Conservation (phyloP, 2,888 invertebrate genomes). For the Spilarctia lutea region DNA sequence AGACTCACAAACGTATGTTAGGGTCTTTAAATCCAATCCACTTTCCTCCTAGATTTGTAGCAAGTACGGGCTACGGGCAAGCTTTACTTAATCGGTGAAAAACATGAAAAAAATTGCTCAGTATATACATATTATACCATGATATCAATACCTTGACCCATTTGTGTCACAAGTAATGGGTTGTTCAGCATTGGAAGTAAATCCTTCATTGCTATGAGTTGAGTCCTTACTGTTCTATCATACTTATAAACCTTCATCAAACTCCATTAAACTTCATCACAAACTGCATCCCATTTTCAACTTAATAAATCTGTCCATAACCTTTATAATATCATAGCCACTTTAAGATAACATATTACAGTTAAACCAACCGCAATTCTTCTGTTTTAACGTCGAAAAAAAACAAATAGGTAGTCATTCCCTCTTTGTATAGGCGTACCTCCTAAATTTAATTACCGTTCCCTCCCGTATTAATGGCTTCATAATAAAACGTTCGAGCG, state of each 20-base stretch:
- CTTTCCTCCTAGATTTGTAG: too few relatives aligned
- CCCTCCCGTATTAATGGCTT: conserved; percentile 29
- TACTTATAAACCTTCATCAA: background rate
- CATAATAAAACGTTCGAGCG: conserved; percentile 31
- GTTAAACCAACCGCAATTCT: background rate
- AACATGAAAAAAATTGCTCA: too few relatives aligned
- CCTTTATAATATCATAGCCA: background rate
- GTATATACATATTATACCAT: too few relatives aligned
- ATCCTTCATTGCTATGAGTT: too few relatives aligned
- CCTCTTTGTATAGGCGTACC: conserved; percentile 17
- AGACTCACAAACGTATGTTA: background rate
- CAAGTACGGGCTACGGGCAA: too few relatives aligned
- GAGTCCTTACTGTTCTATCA: background rate
- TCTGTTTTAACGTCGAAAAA: conserved; percentile 6
- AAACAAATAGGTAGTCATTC: conserved; percentile 16
- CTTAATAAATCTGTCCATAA: background rate
- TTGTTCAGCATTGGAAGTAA: too few relatives aligned
- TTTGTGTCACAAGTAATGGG: too few relatives aligned
- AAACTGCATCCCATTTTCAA: background rate
- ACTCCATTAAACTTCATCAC: background rate
- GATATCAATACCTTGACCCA: too few relatives aligned
- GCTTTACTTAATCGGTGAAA: too few relatives aligned
- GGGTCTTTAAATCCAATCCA: background rate
- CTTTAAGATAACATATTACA: background rate
- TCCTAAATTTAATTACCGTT: conserved; percentile 29